These are phyloP conservation scores for Balaeniceps rex DNA, from an alignment of 2,113 vertebrate genomes.

Conservation along the genomic window DNA sequence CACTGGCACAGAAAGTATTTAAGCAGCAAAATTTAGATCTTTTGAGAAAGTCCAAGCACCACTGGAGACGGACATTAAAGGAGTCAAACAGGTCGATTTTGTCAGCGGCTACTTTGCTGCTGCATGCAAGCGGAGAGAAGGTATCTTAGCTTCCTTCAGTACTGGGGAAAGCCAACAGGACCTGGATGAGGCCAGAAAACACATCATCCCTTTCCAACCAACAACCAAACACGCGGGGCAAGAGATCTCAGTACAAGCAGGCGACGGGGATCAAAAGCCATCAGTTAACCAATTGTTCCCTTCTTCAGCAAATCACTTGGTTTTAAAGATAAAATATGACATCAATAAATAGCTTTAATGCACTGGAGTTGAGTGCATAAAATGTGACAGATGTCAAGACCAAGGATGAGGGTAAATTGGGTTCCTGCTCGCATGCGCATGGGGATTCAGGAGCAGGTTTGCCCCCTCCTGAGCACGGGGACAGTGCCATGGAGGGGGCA, in stretches of 20 bases:
- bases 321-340: neutral
- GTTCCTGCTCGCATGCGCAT: neutral
- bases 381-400: neutral
- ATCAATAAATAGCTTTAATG: neutral
- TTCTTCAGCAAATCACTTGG: neutral
- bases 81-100: neutral
- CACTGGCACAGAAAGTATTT: neutral
- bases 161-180: neutral
- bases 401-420: neutral
- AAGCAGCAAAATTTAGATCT: neutral
- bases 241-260: neutral
- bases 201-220: neutral
- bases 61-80: neutral
- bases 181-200: neutral
- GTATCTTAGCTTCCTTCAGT: neutral
- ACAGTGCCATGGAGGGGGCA: neutral
- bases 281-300: neutral
- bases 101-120: neutral
- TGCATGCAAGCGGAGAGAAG: neutral
- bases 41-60: neutral
- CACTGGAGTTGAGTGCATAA: neutral
- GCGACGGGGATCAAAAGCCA: neutral
- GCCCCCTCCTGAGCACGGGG: neutral
- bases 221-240: fast-evolving
- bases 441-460: neutral